Percentiles rank a stretch among this genome's conserved stretches.
Evolutionary conservation across 23 tunicate species (phyloP).

Genomic region (Clavelina lepadiformis): DNA sequence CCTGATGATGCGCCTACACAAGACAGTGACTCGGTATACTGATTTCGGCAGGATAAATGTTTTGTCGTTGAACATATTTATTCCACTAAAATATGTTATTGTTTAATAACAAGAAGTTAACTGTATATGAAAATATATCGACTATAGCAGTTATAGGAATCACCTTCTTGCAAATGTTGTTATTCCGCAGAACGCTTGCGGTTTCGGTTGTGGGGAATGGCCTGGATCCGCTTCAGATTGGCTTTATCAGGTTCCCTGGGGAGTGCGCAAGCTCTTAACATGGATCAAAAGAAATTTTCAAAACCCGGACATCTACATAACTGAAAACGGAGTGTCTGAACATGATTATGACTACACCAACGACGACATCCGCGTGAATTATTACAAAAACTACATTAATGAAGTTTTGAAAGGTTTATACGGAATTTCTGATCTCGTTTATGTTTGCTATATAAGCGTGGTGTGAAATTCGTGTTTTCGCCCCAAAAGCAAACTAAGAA

Average conservation of each 20-base stretch:
- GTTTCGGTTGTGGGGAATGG: slow-evolving; percentile 79
- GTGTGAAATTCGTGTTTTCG: too few relatives aligned
- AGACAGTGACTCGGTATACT: slow-evolving; percentile 66
- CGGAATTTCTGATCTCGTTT: too few relatives aligned
- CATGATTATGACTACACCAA: slow-evolving; percentile 41
- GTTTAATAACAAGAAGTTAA: background rate
- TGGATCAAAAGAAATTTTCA: slow-evolving; percentile 84
- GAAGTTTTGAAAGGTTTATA: slow-evolving; percentile 90
- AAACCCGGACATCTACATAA: slow-evolving; percentile 90
- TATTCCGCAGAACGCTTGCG: slow-evolving; percentile 58
- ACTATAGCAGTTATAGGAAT: background rate
- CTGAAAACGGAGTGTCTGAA: slow-evolving; percentile 95
- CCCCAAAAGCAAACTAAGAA: too few relatives aligned
- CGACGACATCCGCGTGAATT: slow-evolving; percentile 64
- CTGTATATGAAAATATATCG: background rate
- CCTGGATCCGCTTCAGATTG: slow-evolving; percentile 94
- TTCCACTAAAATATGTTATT: background rate
- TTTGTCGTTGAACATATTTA: background rate
- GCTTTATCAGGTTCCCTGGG: slow-evolving; percentile 97
- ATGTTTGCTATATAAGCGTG: too few relatives aligned
- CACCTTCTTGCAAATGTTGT: background rate
- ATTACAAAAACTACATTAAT: slow-evolving; percentile 75
- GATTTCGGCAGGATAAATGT: background rate
- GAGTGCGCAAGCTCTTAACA: slow-evolving; percentile 68
- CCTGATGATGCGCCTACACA: slow-evolving; percentile 44